phyloP scores from a whole-genome alignment of 2,888 invertebrate species.

The Mythimna impura region DNA sequence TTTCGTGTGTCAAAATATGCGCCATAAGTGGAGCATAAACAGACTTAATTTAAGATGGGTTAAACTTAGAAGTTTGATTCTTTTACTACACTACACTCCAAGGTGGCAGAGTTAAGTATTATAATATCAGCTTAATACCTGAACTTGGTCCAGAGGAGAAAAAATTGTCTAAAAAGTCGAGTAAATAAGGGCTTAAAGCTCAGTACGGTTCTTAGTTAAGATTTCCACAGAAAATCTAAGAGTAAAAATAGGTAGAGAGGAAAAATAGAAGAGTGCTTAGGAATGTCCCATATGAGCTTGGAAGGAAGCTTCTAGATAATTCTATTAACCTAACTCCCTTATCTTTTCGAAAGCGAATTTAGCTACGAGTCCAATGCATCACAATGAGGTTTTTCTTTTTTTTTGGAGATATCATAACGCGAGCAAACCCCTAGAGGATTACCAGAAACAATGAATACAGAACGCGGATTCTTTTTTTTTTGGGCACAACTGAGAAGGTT shows the following conservation, averaged over 20 bases:
- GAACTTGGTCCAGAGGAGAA: no score
- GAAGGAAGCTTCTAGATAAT: constrained; percentile 47
- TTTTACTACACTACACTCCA: no score
- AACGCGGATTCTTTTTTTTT: constrained; percentile 64
- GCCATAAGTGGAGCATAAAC: no score
- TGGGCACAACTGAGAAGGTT: constrained; percentile 24
- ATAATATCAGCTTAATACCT: no score
- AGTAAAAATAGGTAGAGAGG: constrained; percentile 15
- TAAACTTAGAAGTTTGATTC: no score
- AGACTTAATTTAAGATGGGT: no score
- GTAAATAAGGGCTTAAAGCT: constrained; percentile 6
- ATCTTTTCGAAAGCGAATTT: constrained; percentile 52
- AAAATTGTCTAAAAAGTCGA: not conserved
- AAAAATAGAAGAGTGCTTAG: constrained; percentile 7
- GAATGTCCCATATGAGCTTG: constrained; percentile 22
- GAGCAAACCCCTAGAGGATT: constrained; percentile 65
- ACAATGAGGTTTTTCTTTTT: constrained; percentile 69
- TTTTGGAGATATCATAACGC: constrained; percentile 69
- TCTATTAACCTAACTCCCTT: constrained; percentile 55
- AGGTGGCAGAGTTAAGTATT: no score
- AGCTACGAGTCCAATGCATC: constrained; percentile 68
- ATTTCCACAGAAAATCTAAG: constrained; percentile 22
- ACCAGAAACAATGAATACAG: constrained; percentile 74
- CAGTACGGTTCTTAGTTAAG: not conserved
- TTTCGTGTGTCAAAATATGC: no score